These are phyloP conservation scores for Megaceryle alcyon DNA, from an alignment of 2,797 vertebrate genomes.

Conservation along the genomic window DNA sequence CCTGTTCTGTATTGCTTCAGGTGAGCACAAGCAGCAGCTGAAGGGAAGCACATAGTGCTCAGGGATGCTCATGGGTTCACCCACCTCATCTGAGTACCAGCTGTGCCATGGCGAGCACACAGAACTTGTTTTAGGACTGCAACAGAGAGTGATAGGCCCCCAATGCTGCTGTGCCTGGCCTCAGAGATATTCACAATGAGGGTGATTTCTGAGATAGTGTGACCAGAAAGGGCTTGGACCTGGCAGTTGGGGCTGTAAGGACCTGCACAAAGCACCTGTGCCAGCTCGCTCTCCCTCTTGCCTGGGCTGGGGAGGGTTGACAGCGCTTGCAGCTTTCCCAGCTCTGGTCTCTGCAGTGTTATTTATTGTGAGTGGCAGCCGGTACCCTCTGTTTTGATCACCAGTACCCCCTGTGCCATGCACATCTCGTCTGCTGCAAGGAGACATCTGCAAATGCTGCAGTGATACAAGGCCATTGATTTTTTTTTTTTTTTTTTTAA, in stretches of 20 bases:
- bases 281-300: not conserved
- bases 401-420: not conserved
- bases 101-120: fast-evolving
- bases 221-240: not conserved
- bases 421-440: not conserved
- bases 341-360: not conserved
- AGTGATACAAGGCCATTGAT: not conserved
- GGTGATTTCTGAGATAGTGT: not conserved
- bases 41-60: fast-evolving
- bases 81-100: not conserved
- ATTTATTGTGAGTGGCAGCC: not conserved
- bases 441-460: not conserved
- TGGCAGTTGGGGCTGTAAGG: not conserved
- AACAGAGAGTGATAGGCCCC: fast-evolving
- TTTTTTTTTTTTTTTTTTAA: too few species aligned
- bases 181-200: fast-evolving
- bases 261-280: not conserved
- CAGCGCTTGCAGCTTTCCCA: not conserved
- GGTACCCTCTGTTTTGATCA: not conserved
- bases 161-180: not conserved
- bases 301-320: not conserved
- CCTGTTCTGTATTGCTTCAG: not conserved
- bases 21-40: not conserved
- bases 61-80: not conserved
- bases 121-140: not conserved